Percentiles rank a stretch among this genome's conserved stretches.
Conservation (phyloP, 2,113 vertebrate species). For the Helogale parvula region DNA sequence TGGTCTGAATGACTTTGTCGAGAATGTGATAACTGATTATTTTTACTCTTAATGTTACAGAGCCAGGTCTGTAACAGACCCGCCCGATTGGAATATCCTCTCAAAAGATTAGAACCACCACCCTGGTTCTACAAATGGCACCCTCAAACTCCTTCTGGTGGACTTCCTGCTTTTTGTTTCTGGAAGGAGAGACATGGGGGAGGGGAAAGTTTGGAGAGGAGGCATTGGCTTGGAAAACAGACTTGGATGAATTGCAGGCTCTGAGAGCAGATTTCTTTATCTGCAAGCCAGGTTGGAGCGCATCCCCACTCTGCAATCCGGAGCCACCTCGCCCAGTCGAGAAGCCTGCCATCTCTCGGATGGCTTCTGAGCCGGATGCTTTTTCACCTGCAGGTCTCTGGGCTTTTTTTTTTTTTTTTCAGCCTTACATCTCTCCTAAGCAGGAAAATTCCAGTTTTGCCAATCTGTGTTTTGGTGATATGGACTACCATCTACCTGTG, state of each 20-base stretch:
- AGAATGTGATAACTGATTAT: not conserved
- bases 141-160: not conserved
- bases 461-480: slow-evolving; percentile 82
- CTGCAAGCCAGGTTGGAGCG: slow-evolving; percentile 86
- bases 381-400: slow-evolving; percentile 66
- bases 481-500: slow-evolving; percentile 75
- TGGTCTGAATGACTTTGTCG: not conserved
- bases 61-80: not conserved
- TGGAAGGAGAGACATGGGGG: slow-evolving; percentile 32
- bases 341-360: slow-evolving; percentile 78
- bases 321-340: slow-evolving; percentile 66
- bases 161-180: slow-evolving; percentile 58
- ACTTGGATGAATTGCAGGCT: slow-evolving; percentile 82
- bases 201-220: slow-evolving; percentile 44
- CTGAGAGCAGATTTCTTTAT: slow-evolving; percentile 87
- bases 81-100: not conserved
- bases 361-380: slow-evolving; percentile 59
- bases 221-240: slow-evolving; percentile 80
- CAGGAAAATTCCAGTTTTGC: slow-evolving; percentile 62
- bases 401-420: slow-evolving; percentile 58
- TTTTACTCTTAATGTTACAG: slow-evolving; percentile 40
- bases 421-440: slow-evolving; percentile 77
- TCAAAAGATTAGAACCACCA: not conserved
- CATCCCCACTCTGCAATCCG: slow-evolving; percentile 78
- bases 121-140: not conserved